Evolutionary conservation across 2,113 vertebrate species (phyloP).

Genomic region (Zosterops japonicus): DNA sequence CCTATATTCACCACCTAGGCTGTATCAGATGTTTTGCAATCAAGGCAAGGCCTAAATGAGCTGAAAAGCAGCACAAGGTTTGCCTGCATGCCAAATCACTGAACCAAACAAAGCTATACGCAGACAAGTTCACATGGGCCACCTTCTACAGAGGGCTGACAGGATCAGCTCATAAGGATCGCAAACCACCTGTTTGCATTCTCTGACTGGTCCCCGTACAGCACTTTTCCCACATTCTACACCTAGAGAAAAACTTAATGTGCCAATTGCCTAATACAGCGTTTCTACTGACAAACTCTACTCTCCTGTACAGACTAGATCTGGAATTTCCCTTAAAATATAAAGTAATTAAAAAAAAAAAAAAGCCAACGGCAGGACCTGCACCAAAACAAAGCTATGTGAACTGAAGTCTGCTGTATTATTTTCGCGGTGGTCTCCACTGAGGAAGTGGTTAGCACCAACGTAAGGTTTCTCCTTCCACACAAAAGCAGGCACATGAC

Average conservation of each 20-base stretch:
- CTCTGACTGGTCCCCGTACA: background rate
- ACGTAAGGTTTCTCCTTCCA: background rate
- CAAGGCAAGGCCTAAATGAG: background rate
- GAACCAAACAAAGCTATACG: background rate
- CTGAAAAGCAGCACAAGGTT: background rate
- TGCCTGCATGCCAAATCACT: background rate
- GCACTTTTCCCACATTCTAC: background rate
- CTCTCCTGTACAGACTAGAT: background rate
- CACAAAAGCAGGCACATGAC: background rate
- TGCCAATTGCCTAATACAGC: fast-evolving
- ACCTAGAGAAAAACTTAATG: background rate
- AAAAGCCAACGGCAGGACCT: background rate
- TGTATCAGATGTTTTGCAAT: background rate
- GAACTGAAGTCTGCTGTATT: fast-evolving
- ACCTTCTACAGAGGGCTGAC: fast-evolving
- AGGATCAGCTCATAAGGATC: background rate
- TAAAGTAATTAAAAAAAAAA: background rate
- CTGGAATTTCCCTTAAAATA: background rate
- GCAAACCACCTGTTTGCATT: background rate
- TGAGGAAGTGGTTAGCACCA: background rate
- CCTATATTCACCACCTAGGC: background rate
- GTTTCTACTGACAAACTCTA: background rate
- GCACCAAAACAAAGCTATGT: background rate
- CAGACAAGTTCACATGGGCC: background rate
- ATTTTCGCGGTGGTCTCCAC: background rate